Percentiles rank a stretch among this genome's conserved stretches.
These are phyloP conservation scores for Enteromius treurensis DNA, from an alignment of 2,797 vertebrate genomes.

Conservation along the genomic window DNA sequence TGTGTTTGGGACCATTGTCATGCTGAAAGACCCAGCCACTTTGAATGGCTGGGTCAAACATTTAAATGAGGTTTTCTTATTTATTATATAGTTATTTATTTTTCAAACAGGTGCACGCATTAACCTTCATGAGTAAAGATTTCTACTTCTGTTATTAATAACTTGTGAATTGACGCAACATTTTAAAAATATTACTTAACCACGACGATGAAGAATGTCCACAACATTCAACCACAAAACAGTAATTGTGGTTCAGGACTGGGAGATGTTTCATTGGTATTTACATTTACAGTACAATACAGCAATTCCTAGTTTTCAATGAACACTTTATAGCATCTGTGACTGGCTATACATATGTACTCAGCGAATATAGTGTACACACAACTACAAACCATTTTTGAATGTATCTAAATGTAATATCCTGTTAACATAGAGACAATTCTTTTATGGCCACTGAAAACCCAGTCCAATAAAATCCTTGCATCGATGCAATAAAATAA, in stretches of 20 bases:
- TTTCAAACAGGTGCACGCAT: neutral
- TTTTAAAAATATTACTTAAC: neutral
- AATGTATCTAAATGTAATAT: conserved; percentile 54
- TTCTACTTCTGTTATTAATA: neutral
- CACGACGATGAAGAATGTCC: neutral
- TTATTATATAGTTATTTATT: too few relatives aligned
- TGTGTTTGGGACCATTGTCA: too few relatives aligned
- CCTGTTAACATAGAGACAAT: conserved; percentile 39
- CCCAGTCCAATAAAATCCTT: conserved; percentile 17
- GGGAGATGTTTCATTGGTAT: neutral
- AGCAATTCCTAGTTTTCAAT: conserved; percentile 21
- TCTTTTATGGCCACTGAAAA: conserved; percentile 39
- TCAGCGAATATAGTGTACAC: conserved; percentile 22
- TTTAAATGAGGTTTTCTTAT: too few relatives aligned
- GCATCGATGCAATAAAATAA: conserved; percentile 32
- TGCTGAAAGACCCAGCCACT: too few relatives aligned
- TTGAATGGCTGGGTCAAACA: too few relatives aligned
- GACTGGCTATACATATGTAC: conserved; percentile 29
- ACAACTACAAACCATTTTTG: conserved; percentile 15
- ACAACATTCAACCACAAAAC: neutral
- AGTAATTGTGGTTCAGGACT: neutral
- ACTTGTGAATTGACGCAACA: conserved; percentile 14
- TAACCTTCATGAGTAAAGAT: conserved; percentile 7
- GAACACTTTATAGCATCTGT: conserved; percentile 36
- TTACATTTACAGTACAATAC: neutral